Percentiles rank a stretch among this genome's conserved stretches.
Evolutionary conservation across 2,113 vertebrate species (phyloP).

Genomic region (Mohoua ochrocephala): DNA sequence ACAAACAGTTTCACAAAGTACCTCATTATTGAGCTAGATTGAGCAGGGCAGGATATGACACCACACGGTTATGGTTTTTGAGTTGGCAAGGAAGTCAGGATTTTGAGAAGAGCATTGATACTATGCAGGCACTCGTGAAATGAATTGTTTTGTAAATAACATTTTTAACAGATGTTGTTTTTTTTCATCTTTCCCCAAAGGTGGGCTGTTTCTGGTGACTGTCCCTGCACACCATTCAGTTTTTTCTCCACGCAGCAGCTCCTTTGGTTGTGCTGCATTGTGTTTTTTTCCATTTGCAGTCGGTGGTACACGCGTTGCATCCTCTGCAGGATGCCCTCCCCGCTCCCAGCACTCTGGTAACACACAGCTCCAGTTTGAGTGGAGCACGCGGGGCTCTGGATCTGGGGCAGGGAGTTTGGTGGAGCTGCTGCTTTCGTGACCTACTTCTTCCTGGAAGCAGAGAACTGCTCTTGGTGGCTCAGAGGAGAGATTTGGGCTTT

Average conservation of each 20-base stretch:
- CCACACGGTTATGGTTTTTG: background rate
- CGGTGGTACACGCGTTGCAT: accelerated
- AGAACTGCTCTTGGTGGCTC: background rate
- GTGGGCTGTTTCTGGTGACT: background rate
- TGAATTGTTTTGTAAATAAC: background rate
- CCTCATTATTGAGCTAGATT: background rate
- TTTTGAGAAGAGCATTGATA: background rate
- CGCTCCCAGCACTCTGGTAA: background rate
- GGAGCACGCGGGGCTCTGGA: background rate
- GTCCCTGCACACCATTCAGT: background rate
- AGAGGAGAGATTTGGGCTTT: background rate
- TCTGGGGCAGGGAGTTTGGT: background rate
- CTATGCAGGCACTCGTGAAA: background rate
- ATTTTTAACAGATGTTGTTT: background rate
- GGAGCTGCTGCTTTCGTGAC: background rate
- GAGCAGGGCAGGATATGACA: background rate
- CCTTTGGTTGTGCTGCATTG: background rate
- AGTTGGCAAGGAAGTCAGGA: background rate
- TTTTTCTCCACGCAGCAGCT: background rate
- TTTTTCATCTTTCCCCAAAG: background rate
- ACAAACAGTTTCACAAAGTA: background rate
- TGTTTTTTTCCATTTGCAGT: background rate
- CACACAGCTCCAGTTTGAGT: background rate
- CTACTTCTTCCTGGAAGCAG: background rate
- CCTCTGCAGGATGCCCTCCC: background rate